These are phyloP conservation scores for Rhyzopertha dominica DNA, from an alignment of 1,140 invertebrate genomes.

Conservation along the genomic window DNA sequence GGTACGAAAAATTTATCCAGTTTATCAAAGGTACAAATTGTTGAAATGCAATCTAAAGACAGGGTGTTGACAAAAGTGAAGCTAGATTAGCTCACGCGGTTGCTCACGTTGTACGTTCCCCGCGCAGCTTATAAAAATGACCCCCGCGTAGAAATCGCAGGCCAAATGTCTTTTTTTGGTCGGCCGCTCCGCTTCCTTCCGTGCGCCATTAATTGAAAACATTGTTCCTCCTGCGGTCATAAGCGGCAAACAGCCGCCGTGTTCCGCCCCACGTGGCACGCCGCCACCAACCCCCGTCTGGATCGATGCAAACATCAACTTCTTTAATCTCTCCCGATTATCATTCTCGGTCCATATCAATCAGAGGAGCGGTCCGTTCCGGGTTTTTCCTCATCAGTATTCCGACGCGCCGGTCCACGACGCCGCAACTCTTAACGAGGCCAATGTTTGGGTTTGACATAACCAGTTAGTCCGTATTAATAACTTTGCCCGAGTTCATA, in stretches of 20 bases:
- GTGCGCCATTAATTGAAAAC: conserved; percentile 33
- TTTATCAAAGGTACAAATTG: no score
- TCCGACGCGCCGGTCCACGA: conserved; percentile 28
- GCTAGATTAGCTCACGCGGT: no score
- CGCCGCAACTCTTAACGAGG: conserved; percentile 37
- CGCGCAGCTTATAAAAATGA: no score
- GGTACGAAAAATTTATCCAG: no score
- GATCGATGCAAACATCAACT: conserved; percentile 24
- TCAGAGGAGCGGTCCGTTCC: conserved; percentile 32
- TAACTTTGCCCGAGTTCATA: conserved; percentile 45
- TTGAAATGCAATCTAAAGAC: no score
- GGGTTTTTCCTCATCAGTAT: conserved; percentile 44
- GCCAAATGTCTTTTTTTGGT: neutral
- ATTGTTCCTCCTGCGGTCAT: conserved; percentile 35
- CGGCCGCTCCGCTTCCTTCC: conserved; percentile 5
- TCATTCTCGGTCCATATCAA: conserved; percentile 44
- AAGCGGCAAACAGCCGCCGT: no score
- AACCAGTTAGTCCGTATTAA: conserved; percentile 49
- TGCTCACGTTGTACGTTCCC: conserved; percentile 25
- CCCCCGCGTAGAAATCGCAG: no score
- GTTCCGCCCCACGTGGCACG: neutral
- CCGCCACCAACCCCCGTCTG: neutral
- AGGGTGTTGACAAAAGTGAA: no score
- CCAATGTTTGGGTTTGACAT: conserved; percentile 47
- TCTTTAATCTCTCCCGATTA: conserved; percentile 41